Conservation (phyloP, 2,888 invertebrate genomes). For the Maniola hyperantus region DNA sequence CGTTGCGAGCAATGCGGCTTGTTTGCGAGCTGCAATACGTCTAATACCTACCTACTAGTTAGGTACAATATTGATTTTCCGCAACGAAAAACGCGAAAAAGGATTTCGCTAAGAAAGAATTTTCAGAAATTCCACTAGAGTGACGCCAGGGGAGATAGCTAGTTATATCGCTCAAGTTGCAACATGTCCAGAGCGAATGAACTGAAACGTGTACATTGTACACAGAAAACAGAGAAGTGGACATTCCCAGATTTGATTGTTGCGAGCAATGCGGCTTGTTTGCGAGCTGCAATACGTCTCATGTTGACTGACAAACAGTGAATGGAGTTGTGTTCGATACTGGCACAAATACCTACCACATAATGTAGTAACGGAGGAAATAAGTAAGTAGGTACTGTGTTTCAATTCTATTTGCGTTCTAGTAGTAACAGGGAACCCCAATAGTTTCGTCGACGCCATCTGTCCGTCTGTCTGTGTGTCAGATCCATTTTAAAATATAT, state of each 20-base stretch:
- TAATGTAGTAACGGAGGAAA: background rate
- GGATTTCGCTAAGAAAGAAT: no score
- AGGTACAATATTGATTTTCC: no score
- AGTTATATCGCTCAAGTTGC: background rate
- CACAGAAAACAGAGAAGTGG: constrained; percentile 15
- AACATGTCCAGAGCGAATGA: background rate
- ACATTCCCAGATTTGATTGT: no score
- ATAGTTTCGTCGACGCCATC: background rate
- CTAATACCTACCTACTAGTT: no score
- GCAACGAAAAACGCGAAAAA: no score
- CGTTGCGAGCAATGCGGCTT: constrained; percentile 1
- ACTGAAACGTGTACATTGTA: constrained; percentile 11
- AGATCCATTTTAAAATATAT: no score
- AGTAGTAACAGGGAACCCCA: background rate
- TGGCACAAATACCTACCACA: background rate
- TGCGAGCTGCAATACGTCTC: constrained; percentile 24
- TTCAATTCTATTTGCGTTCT: background rate
- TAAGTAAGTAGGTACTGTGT: background rate
- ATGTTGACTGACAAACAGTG: constrained; percentile 22
- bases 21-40: constrained; percentile 24
- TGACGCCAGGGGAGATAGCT: no score
- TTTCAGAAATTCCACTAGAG: no score
- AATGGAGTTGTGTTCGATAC: constrained; percentile 11
- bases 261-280: constrained; percentile 7
- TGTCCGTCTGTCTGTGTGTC: no score